Conservation (phyloP, 2,888 invertebrate species). For the Aphodius granarius region DNA sequence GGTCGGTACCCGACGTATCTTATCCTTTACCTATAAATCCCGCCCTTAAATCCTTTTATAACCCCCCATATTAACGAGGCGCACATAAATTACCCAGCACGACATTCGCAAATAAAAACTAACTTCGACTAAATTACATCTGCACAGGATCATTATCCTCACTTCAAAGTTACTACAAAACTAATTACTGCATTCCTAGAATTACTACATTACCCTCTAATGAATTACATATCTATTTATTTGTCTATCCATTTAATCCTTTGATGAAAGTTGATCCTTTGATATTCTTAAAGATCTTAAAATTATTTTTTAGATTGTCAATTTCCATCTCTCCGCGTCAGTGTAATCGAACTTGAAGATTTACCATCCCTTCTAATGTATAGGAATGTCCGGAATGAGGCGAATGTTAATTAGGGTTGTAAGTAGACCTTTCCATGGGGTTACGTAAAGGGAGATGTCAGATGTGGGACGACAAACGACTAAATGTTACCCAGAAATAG, state of each 20-base stretch:
- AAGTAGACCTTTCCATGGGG: not conserved
- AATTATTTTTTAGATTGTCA: no score
- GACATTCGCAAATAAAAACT: slow-evolving; percentile 11
- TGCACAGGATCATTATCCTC: not conserved
- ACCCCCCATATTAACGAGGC: not conserved
- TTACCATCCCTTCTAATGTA: not conserved
- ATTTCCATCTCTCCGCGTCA: no score
- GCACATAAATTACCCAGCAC: slow-evolving; percentile 1
- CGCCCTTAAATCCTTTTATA: slow-evolving; percentile 20
- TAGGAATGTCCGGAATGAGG: not conserved
- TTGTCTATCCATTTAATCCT: no score
- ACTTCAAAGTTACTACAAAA: slow-evolving; percentile 10
- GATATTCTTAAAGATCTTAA: no score
- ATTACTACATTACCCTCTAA: not conserved
- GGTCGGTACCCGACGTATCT: slow-evolving; percentile 13
- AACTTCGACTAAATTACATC: not conserved
- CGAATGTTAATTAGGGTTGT: not conserved
- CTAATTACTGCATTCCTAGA: slow-evolving; percentile 8
- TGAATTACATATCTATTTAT: no score
- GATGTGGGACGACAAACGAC: slow-evolving; percentile 1
- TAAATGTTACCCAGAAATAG: slow-evolving; percentile 1
- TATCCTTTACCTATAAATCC: slow-evolving; percentile 16
- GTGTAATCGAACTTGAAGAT: no score
- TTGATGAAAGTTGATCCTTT: no score
- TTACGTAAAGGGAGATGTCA: not conserved